Conservation (phyloP, 2,888 invertebrate species). For the Tinea trinotella region DNA sequence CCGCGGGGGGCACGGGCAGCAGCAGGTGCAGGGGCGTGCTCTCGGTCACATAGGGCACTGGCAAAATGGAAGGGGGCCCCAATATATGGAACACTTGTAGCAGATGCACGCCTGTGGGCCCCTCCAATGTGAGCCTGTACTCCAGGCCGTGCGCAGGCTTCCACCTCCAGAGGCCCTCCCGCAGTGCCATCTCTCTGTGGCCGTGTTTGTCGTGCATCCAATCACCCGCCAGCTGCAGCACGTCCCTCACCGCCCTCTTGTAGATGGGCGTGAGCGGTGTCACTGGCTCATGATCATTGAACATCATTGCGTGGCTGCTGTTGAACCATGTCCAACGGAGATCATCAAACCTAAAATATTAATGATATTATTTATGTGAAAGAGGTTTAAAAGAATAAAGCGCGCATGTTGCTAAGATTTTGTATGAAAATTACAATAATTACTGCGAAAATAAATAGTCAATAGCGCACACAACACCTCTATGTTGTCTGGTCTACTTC, state of each 20-base stretch:
- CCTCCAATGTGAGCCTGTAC: constrained; percentile 36
- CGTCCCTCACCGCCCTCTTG: constrained; percentile 69
- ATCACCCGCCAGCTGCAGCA: background rate
- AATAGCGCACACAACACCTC: too few relatives aligned
- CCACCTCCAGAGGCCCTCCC: constrained; percentile 51
- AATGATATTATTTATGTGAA: background rate
- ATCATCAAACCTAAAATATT: constrained; percentile 73
- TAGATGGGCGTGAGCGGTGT: constrained; percentile 76
- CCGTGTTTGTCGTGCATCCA: background rate
- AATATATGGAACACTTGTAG: constrained; percentile 88
- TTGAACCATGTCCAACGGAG: constrained; percentile 85
- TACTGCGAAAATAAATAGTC: background rate
- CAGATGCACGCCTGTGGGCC: too few relatives aligned
- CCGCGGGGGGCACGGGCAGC: constrained; percentile 71
- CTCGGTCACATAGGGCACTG: constrained; percentile 97
- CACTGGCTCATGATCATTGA: constrained; percentile 83
- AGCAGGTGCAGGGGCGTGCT: constrained; percentile 86
- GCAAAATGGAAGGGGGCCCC: constrained; percentile 89
- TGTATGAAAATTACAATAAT: background rate
- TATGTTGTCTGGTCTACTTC: too few relatives aligned
- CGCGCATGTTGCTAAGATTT: background rate
- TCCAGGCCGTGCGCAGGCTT: constrained; percentile 43
- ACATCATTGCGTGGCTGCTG: constrained; percentile 84
- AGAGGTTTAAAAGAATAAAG: background rate
- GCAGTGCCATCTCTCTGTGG: constrained; percentile 23